phyloP scores from a whole-genome alignment of 2,888 invertebrate genomes.

The Coenonympha arcania region DNA sequence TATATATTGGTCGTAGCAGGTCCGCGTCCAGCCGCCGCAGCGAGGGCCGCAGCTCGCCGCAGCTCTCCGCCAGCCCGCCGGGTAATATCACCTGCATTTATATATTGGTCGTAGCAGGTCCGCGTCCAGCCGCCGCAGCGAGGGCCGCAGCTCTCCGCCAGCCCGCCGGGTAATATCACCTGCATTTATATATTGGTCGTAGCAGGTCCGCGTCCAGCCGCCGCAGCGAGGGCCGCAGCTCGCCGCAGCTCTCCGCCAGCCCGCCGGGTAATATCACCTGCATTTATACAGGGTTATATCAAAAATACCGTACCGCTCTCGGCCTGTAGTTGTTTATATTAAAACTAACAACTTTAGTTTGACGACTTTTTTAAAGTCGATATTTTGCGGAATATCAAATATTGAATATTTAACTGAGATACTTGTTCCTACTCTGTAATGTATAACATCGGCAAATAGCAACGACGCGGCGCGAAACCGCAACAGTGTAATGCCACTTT shows the following conservation, averaged over 20 bases:
- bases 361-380: no score
- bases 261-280: constrained; percentile 46
- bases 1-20: constrained; percentile 46
- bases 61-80: constrained; percentile 60
- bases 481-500: no score
- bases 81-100: constrained; percentile 32
- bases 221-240: constrained; percentile 60
- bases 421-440: no score
- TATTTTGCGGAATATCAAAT: no score
- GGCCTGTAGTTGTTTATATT: no score
- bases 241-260: constrained; percentile 60
- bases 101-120: constrained; percentile 52
- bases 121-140: constrained; percentile 52
- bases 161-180: constrained; percentile 49
- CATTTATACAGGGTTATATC: neutral
- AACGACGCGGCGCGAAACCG: no score
- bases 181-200: constrained; percentile 34
- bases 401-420: no score
- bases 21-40: constrained; percentile 55
- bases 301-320: no score
- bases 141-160: constrained; percentile 60
- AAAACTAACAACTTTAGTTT: no score
- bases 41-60: constrained; percentile 60
- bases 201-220: constrained; percentile 56
- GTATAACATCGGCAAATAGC: no score